Percentiles rank a stretch among this genome's conserved stretches.
Evolutionary conservation across 2,888 invertebrate species (phyloP).

Genomic region (Scaptomyza flava): DNA sequence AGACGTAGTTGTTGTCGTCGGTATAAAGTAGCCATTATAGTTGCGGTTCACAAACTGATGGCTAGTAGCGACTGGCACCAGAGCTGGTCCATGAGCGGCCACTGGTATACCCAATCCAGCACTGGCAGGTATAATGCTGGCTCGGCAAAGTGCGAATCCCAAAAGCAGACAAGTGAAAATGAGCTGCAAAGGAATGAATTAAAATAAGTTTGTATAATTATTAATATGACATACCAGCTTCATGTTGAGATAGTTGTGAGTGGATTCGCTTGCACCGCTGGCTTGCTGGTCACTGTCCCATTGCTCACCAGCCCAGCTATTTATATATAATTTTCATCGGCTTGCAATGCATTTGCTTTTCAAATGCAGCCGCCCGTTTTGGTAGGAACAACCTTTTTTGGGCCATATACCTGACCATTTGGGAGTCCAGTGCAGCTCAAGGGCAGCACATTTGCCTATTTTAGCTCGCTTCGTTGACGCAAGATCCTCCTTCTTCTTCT

Average conservation of each 20-base stretch:
- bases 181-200: not conserved
- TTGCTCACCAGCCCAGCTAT: not conserved
- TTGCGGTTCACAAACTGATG: slow-evolving; percentile 80
- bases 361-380: slow-evolving; percentile 55
- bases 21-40: slow-evolving; percentile 75
- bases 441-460: slow-evolving; percentile 58
- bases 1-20: slow-evolving; percentile 38
- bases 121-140: slow-evolving; percentile 60
- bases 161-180: slow-evolving; percentile 38
- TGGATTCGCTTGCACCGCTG: slow-evolving; percentile 24
- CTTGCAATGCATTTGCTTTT: slow-evolving; percentile 33
- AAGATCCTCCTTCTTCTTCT: slow-evolving; percentile 35
- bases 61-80: slow-evolving; percentile 75
- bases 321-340: slow-evolving; percentile 51
- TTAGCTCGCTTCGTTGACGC: slow-evolving; percentile 44
- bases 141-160: slow-evolving; percentile 29
- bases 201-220: not conserved
- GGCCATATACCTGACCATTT: slow-evolving; percentile 33
- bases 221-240: slow-evolving; percentile 51
- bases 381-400: slow-evolving; percentile 26
- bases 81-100: slow-evolving; percentile 40
- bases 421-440: slow-evolving; percentile 45
- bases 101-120: slow-evolving; percentile 41
- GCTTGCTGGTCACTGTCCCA: slow-evolving; percentile 44
- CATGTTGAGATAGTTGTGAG: slow-evolving; percentile 35